Percentiles rank a stretch among this genome's conserved stretches.
These are phyloP conservation scores for Falco naumanni DNA, from an alignment of 2,797 vertebrate genomes.

Conservation along the genomic window DNA sequence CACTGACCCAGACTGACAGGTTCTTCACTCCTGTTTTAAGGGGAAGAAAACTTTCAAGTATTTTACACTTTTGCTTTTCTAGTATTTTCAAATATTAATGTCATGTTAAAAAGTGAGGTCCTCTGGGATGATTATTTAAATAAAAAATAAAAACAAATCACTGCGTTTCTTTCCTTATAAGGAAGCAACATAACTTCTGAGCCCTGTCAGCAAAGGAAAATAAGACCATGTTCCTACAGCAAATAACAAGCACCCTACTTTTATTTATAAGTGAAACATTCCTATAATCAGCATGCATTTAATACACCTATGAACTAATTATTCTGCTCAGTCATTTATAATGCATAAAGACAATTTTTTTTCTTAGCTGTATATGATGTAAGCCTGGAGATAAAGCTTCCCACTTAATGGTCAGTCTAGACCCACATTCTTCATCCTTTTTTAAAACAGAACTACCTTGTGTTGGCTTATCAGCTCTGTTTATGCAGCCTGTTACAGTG, in stretches of 20 bases:
- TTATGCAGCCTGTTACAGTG: background rate
- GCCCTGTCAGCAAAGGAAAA: background rate
- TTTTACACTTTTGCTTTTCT: background rate
- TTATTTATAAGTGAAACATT: background rate
- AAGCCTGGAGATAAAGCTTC: background rate
- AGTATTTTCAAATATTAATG: background rate
- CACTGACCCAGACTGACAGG: conserved; percentile 85
- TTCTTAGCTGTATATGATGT: background rate
- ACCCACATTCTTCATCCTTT: background rate
- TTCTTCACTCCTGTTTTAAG: conserved; percentile 85
- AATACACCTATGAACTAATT: background rate
- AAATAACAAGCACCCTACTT: background rate
- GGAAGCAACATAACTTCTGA: background rate
- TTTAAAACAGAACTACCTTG: conserved; percentile 32
- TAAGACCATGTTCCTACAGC: background rate
- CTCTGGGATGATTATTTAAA: background rate
- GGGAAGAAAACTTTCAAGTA: background rate
- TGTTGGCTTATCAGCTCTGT: background rate
- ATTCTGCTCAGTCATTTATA: background rate
- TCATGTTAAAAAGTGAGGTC: background rate
- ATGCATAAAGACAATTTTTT: background rate
- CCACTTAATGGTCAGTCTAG: background rate
- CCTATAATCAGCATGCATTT: background rate
- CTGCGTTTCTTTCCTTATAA: background rate
- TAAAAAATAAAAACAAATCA: background rate